Conservation (phyloP, 2,888 invertebrate genomes). For the Axea sp. region DNA sequence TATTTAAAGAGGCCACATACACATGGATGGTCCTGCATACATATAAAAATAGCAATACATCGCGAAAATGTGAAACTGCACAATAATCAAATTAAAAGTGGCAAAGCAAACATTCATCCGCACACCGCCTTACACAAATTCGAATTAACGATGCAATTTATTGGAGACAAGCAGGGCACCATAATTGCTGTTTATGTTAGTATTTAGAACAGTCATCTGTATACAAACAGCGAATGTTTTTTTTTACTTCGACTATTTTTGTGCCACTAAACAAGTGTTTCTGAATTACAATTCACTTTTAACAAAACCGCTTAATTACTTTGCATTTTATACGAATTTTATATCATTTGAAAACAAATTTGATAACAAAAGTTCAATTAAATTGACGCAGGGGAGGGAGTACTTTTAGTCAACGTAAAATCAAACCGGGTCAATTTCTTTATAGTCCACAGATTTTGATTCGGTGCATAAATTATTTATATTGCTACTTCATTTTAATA, state of each 20-base stretch:
- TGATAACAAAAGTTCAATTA: too few relatives aligned
- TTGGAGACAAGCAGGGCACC: not conserved
- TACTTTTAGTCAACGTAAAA: too few relatives aligned
- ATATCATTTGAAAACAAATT: too few relatives aligned
- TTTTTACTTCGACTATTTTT: slow-evolving; percentile 23
- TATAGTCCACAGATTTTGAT: too few relatives aligned
- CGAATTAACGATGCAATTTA: slow-evolving; percentile 5
- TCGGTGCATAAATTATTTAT: too few relatives aligned
- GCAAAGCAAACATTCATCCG: slow-evolving; percentile 27
- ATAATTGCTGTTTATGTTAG: slow-evolving; percentile 11
- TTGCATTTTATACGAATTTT: too few relatives aligned
- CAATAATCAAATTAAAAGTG: slow-evolving; percentile 34
- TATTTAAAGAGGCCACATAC: slow-evolving; percentile 57
- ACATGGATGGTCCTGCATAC: slow-evolving; percentile 28
- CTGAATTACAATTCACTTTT: too few relatives aligned
- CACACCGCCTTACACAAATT: not conserved
- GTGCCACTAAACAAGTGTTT: too few relatives aligned
- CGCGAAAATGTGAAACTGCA: slow-evolving; percentile 30
- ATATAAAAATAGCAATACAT: slow-evolving; percentile 27
- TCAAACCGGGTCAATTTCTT: too few relatives aligned
- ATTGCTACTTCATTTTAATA: too few relatives aligned
- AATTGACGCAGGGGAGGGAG: too few relatives aligned
- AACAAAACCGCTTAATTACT: too few relatives aligned
- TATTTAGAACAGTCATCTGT: slow-evolving; percentile 1
- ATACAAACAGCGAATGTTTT: slow-evolving; percentile 1